These are phyloP conservation scores for Anthopleura xanthogrammica DNA, from an alignment of 92 coral and sea anemone genomes.

Conservation along the genomic window DNA sequence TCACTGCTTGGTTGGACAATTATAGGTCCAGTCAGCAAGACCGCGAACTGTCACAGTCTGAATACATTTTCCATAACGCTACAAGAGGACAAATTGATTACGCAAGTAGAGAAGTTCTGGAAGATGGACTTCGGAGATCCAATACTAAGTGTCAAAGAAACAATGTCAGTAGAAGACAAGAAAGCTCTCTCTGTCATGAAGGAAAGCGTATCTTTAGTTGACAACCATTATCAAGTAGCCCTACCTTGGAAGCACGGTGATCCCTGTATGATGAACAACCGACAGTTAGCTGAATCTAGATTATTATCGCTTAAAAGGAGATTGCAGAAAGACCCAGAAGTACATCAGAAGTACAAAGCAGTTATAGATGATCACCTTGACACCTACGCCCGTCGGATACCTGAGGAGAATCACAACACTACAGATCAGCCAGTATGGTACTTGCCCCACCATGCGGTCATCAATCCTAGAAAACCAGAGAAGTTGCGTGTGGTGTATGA, in stretches of 20 bases:
- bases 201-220: neutral
- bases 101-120: constrained; percentile 34
- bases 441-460: constrained; percentile 46
- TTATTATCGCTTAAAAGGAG: neutral
- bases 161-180: constrained; percentile 47
- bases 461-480: constrained; percentile 32
- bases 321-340: constrained; percentile 6
- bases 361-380: constrained; percentile 22
- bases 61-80: neutral
- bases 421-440: constrained; percentile 39
- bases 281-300: constrained; percentile 8
- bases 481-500: constrained; percentile 39
- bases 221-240: constrained; percentile 30
- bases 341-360: too few species aligned
- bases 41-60: neutral
- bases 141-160: neutral
- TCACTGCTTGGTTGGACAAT: constrained; percentile 48
- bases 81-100: constrained; percentile 1
- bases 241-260: constrained; percentile 30
- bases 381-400: constrained; percentile 21
- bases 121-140: constrained; percentile 31
- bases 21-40: constrained; percentile 26
- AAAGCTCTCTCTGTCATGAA: constrained; percentile 39
- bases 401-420: constrained; percentile 4
- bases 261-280: constrained; percentile 12